Evolutionary conservation across 2,888 invertebrate genomes (phyloP).

Genomic region (Pediacus dermestoides): DNA sequence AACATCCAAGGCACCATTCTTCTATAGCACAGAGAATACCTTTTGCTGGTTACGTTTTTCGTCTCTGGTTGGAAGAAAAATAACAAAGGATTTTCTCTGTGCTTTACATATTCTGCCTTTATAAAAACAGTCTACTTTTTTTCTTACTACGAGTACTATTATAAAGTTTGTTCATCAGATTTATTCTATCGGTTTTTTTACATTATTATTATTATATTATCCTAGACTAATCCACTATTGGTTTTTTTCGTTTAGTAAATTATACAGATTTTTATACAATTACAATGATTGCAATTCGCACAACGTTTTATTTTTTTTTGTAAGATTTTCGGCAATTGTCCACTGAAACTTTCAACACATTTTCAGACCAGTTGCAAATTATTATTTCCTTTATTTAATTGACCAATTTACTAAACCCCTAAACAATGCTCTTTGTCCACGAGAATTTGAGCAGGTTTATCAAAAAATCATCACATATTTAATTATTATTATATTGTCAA

Average conservation of each 20-base stretch:
- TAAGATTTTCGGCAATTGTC: conserved; percentile 33
- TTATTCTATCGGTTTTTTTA: conserved; percentile 26
- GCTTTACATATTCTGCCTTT: conserved; percentile 40
- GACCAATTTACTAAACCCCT: no score
- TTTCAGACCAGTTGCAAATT: not conserved
- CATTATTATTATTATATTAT: conserved; percentile 21
- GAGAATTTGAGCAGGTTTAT: no score
- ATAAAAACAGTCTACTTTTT: conserved; percentile 36
- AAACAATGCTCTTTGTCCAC: no score
- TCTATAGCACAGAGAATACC: conserved; percentile 35
- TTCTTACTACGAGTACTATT: conserved; percentile 28
- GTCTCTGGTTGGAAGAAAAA: not conserved
- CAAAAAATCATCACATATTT: no score
- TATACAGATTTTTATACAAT: conserved; percentile 45
- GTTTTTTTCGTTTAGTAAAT: conserved; percentile 43
- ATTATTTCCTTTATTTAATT: not conserved
- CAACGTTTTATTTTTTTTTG: conserved; percentile 37
- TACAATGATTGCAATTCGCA: conserved; percentile 51
- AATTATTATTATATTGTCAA: no score
- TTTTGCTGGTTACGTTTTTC: conserved; percentile 14
- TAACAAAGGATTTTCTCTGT: not conserved
- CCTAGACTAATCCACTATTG: conserved; percentile 35
- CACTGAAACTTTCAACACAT: no score
- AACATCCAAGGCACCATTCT: conserved; percentile 52
- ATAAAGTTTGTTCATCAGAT: conserved; percentile 16